Evolutionary conservation across 2,113 vertebrate genomes (phyloP), one percentile per base, ranked within the genome.

Genomic region (Stomatorhinus ivindoensis): DNA sequence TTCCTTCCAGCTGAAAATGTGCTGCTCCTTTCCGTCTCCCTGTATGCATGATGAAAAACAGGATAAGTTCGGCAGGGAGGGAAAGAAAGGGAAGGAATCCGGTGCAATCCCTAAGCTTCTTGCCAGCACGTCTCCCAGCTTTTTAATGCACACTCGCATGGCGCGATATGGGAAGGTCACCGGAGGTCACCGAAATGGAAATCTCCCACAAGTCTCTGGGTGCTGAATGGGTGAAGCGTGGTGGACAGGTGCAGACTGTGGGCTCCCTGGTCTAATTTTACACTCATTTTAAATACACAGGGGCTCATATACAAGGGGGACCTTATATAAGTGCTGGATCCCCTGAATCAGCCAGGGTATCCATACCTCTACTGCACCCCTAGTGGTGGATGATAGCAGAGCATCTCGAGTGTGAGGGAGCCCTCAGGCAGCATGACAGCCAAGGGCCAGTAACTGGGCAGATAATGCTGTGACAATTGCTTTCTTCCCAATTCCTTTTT

Each of bases 61-160:
- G 65, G 86, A 58, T 17, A 55, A 21, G 61, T 44, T 53, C 4
- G n/a, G 94, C 93, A 90, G 69, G 19, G 6, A 27, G 65, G 13
- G 27, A 27, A 31, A 31, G 9, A 69, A 69, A 31, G 27, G 31
- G 6, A 93, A 93, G 93, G 90, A 89, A 92, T 90, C 88, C 90
- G 91, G 89, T 93, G 91, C 92, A 92, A 84, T 93, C 94, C 93
- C 83, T 89, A 93, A 92, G 94, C 92, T 90, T 85, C 88, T 88
- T 50, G 48, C 88, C 73, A 80, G 35, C 15, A 35, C 73, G 42
- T 7, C 82, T 27, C 8, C 42, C 9, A 24, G 91, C 90, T 92
- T 87, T 86, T 92, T 94, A 91, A 93, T 94, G 93, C 90, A 92
- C 91, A 93, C 93, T 93, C 91, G 9, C 21, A 92, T 88, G 87